These are phyloP conservation scores for Argya squamiceps DNA, from an alignment of 2,797 vertebrate genomes.

Conservation along the genomic window DNA sequence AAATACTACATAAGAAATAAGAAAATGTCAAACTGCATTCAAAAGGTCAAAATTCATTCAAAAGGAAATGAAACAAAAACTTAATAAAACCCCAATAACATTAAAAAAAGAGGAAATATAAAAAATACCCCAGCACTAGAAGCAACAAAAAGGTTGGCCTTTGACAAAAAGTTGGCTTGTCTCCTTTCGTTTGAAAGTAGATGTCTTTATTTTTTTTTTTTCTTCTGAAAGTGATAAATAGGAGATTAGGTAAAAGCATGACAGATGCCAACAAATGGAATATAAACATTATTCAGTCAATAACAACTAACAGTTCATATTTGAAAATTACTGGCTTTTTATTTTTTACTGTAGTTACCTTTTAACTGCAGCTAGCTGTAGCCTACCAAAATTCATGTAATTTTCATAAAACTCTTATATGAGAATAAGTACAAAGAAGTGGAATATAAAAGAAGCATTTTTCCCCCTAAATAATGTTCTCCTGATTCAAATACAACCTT, in stretches of 20 bases:
- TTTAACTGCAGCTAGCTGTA: not conserved
- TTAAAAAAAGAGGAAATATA: not conserved
- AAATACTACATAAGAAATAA: not conserved
- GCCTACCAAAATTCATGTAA: not conserved
- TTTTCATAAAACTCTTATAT: not conserved
- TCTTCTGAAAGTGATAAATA: not conserved
- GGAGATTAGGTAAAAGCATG: not conserved
- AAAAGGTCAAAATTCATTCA: not conserved
- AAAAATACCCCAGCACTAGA: not conserved
- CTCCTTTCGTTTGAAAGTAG: not conserved
- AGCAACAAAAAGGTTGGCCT: not conserved
- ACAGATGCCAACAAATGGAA: not conserved
- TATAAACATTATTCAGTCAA: not conserved
- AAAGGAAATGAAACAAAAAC: not conserved
- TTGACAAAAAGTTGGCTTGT: not conserved
- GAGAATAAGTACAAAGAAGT: not conserved
- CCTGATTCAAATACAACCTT: fast-evolving
- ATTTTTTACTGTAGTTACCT: not conserved
- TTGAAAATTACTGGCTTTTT: not conserved
- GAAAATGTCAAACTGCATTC: not conserved
- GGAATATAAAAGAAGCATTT: not conserved
- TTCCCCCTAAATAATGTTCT: not conserved
- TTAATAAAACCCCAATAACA: not conserved
- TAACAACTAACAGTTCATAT: not conserved
- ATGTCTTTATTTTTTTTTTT: not conserved